Conservation (phyloP, 2,888 invertebrate species). For the Leucozona laternaria region DNA sequence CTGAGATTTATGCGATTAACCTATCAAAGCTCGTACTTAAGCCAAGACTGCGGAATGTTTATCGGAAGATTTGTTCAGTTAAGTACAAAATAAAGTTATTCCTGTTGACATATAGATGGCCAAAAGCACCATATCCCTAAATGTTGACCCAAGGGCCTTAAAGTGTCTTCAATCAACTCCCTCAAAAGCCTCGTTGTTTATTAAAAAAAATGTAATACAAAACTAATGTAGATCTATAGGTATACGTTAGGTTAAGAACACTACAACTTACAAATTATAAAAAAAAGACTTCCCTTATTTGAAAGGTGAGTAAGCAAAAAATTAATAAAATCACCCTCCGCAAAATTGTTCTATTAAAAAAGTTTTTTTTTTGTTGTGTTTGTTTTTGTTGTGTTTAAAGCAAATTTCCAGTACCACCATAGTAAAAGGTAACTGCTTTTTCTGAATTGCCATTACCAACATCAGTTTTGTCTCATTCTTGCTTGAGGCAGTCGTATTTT, state of each 20-base stretch:
- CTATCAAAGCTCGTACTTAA: too few relatives aligned
- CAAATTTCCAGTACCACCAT: neutral
- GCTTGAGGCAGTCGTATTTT: slow-evolving; percentile 22
- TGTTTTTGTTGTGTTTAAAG: neutral
- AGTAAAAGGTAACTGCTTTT: neutral
- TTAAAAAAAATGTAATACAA: neutral
- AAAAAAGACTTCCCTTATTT: neutral
- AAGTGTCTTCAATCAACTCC: too few relatives aligned
- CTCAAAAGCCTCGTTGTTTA: too few relatives aligned
- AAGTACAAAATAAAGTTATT: too few relatives aligned
- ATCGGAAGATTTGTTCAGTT: too few relatives aligned
- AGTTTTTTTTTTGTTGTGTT: slow-evolving; percentile 12
- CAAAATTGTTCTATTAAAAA: neutral
- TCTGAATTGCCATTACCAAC: neutral
- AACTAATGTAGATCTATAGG: neutral
- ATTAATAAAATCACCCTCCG: slow-evolving; percentile 15
- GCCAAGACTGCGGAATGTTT: too few relatives aligned
- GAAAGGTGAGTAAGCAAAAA: slow-evolving; percentile 1
- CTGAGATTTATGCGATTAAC: too few relatives aligned
- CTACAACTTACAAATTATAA: neutral
- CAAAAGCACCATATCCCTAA: too few relatives aligned
- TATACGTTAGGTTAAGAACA: neutral
- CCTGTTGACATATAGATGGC: too few relatives aligned
- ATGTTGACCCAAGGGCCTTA: too few relatives aligned
- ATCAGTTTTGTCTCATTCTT: slow-evolving; percentile 2